These are phyloP conservation scores for Oncorhynchus nerka DNA, from an alignment of 2,113 vertebrate genomes.

Conservation along the genomic window DNA sequence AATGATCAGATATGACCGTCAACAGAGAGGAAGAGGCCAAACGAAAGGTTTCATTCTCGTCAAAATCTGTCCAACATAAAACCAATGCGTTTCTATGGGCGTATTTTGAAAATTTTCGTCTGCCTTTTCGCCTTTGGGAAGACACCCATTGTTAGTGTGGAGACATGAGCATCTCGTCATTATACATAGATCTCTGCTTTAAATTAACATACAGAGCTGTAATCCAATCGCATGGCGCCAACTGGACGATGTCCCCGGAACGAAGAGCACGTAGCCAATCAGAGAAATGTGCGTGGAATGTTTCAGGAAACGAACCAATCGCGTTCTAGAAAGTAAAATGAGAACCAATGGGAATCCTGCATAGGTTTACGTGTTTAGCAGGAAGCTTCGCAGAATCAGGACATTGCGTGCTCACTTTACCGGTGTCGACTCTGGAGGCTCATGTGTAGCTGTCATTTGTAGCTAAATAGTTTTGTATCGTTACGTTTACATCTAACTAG, in stretches of 20 bases:
- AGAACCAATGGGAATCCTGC: slow-evolving; percentile 66
- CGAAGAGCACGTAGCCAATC: neutral
- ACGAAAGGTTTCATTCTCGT: too few species aligned
- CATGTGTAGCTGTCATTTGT: slow-evolving; percentile 9
- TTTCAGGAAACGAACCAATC: neutral
- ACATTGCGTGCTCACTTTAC: slow-evolving; percentile 36
- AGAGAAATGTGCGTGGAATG: slow-evolving; percentile 42
- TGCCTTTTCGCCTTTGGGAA: too few species aligned
- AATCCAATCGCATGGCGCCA: slow-evolving; percentile 85
- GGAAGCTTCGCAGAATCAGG: slow-evolving; percentile 37
- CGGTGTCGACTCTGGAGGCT: slow-evolving; percentile 45
- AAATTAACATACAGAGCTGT: neutral
- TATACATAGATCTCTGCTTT: too few species aligned
- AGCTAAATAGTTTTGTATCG: neutral
- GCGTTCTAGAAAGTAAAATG: neutral
- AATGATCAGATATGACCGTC: too few species aligned
- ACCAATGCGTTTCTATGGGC: too few species aligned
- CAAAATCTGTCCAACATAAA: too few species aligned
- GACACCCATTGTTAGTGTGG: too few species aligned
- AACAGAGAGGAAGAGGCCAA: too few species aligned
- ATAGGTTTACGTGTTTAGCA: slow-evolving; percentile 39
- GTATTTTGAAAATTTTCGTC: too few species aligned
- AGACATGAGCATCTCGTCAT: too few species aligned
- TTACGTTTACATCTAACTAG: neutral
- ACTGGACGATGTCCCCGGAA: slow-evolving; percentile 28